Base-by-base conservation (phyloP, 2,888 invertebrate genomes). In the Cenopis cana region DNA sequence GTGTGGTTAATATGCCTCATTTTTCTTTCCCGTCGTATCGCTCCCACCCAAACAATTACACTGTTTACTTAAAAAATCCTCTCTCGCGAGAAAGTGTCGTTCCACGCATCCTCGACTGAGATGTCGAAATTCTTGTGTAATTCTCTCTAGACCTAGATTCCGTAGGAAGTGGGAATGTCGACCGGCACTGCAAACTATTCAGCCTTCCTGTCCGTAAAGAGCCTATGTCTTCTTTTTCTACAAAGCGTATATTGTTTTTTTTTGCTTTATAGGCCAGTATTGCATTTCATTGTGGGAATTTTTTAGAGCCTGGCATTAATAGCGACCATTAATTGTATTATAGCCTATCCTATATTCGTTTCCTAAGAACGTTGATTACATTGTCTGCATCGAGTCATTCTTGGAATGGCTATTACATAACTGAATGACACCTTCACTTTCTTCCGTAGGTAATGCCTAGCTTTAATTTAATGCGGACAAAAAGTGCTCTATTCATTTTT, bases 261-360 rank as follows among this genome's bases (percentile, higher is more conserved):
- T 54, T 18, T 10, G 10, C 9, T 11, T 33, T 6, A 52, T 50
- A 18, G 9, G 36, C 50, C 33, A 2, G 20, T 49, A 20, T 61
- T 29, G 17, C 54, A 29, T 38, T 17, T 29, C 78, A 84, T 81
- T 84, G 86, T 89, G 89, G 85, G 88, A 88, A 89, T 85, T 84
- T 79, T 84, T 68, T 69, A 74, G 82, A 81, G 80, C 77, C 75
- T 76, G 77, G 72, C 77, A 82, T 85, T 78, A 75, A 83, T 83
- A 83, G 83, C 78, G 80, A 76, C 65, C 73, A 72, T 74, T 62
- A 57, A 70, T 56, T 41, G 52, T 38, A 52, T 54, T 59, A 33
- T 36, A 18, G 12, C 50, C 36, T 20, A 66, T 46, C 50, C 60
- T 33, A 5, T 65, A 70, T 46, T 18, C 52, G 29, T 57, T 59